These are phyloP conservation scores for Ceratotherium simum DNA, from an alignment of 2,113 vertebrate species.

Conservation along the genomic window DNA sequence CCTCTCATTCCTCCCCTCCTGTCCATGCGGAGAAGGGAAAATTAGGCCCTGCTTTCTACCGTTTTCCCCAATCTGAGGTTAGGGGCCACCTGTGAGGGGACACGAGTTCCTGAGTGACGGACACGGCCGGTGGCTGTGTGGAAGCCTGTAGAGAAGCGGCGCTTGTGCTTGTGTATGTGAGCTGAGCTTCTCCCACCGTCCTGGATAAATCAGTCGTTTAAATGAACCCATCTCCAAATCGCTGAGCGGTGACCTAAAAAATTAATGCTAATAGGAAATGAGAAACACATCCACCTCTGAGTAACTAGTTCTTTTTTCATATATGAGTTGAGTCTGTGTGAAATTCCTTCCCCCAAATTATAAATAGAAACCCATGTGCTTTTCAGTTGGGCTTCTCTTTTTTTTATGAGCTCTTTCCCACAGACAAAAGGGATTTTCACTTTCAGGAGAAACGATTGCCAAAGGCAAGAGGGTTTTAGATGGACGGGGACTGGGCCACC, in stretches of 20 bases:
- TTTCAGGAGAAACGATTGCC: neutral
- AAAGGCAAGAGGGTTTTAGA: neutral
- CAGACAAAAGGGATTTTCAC: conserved; percentile 44
- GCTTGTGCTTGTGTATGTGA: accelerated
- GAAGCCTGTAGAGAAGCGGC: neutral
- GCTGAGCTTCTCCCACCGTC: neutral
- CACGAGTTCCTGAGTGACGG: accelerated
- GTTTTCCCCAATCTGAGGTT: accelerated
- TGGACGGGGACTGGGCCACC: accelerated
- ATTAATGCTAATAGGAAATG: neutral
- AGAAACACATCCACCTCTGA: neutral
- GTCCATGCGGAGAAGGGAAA: neutral
- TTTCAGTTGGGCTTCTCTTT: neutral
- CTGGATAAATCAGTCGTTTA: neutral
- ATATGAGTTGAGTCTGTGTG: neutral
- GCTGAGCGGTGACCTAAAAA: neutral
- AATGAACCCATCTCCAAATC: neutral
- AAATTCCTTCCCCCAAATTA: conserved; percentile 47
- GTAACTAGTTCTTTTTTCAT: neutral
- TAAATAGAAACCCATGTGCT: conserved; percentile 31
- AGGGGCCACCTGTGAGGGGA: neutral
- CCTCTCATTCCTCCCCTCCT: neutral
- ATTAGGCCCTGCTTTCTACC: accelerated
- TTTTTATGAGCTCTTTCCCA: conserved; percentile 56
- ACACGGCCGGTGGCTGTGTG: neutral